Evolutionary conservation across 2,797 vertebrate genomes (phyloP).

Genomic region (Cheirogaleus major): DNA sequence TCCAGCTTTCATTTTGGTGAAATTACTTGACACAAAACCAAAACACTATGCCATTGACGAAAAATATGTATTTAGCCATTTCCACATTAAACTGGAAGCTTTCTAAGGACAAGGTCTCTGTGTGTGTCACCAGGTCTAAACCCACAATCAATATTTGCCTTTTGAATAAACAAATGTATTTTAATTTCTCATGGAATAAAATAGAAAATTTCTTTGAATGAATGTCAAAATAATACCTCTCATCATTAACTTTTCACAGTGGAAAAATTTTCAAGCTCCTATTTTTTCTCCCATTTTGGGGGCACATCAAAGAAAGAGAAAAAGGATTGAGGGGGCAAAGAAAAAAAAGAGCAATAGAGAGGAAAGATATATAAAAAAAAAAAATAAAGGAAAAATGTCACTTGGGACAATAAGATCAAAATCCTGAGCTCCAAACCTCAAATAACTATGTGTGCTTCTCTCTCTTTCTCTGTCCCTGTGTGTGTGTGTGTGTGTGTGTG

Average conservation of each 20-base stretch:
- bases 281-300: neutral
- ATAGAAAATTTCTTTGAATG: neutral
- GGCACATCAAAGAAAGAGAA: neutral
- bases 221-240: neutral
- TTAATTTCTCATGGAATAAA: neutral
- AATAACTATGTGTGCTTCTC: neutral
- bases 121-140: neutral
- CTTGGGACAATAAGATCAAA: neutral
- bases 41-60: neutral
- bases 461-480: neutral
- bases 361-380: neutral
- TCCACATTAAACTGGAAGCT: neutral
- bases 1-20: neutral
- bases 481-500: too few species aligned
- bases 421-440: neutral
- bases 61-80: neutral
- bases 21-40: conserved; percentile 20
- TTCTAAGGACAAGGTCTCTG: neutral
- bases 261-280: neutral
- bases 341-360: neutral
- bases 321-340: neutral
- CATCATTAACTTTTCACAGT: neutral
- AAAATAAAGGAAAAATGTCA: neutral
- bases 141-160: neutral
- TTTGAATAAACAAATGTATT: neutral